Base-by-base conservation (phyloP, 2,797 vertebrate genomes). In the Heterohyrax brucei region DNA sequence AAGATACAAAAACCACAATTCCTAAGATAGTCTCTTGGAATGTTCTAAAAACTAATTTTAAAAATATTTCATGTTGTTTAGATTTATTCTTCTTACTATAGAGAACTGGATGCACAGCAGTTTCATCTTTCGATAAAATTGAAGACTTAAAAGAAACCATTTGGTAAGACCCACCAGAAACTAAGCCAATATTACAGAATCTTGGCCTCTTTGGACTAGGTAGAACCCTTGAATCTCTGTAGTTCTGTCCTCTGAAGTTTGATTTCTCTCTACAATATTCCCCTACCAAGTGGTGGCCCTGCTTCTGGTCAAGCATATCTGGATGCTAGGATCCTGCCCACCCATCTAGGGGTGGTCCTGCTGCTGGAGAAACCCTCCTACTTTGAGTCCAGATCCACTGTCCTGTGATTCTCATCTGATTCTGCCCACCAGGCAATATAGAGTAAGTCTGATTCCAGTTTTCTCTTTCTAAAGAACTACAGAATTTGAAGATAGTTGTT, bases 101-200 rank as follows among this genome's bases (percentile, higher is more conserved):
- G 30, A 14, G 66, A 93, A 94, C 2, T 70, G 30, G 62, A 70
- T 68, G 19, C 19, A 78, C 16, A 66, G 50, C 24, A 62, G 28
- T 28, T 93, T 26, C 39, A 79, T 10, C 62, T 10, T 89, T 18
- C 24, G 46, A 89, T 72, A 62, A 46, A 19, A 77, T 2, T 59
- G 26, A 93, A 90, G 7, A 83, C 83, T 81, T 92, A 59, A 95
- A 86, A 85, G 12, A 91, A 96, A 64, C 59, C 28, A 87, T 62
- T 75, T 77, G 46, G 7, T 66, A 68, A 89, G 53, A 68, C 50
- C 19, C 19, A 61, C 19, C 18, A 91, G 83, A 73, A 89, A 30
- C 28, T 79, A 89, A 73, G 76, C 30, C 76, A 59, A 56, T 88
- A 44, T 89, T 89, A 87, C 10, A 84, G 28, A 62, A 61, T 10